These are phyloP conservation scores for Luscinia megarhynchos DNA, from an alignment of 2,797 vertebrate species.

Conservation along the genomic window DNA sequence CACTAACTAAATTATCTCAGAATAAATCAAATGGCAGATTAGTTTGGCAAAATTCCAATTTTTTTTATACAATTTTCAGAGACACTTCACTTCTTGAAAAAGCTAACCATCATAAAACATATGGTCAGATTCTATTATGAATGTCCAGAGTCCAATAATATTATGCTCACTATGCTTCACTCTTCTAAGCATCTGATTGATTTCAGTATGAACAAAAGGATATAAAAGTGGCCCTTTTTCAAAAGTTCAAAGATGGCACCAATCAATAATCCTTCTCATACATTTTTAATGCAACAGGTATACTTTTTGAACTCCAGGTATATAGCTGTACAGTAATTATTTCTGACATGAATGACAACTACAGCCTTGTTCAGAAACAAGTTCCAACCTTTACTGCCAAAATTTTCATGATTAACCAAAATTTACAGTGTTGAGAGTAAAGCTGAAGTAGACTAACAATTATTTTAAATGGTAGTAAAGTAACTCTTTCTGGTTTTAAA, in stretches of 20 bases:
- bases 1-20: neutral
- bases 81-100: neutral
- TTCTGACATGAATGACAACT: neutral
- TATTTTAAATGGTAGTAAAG: neutral
- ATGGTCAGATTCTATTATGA: neutral
- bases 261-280: neutral
- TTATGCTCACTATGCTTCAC: neutral
- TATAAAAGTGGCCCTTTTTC: neutral
- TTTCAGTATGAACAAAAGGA: neutral
- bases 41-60: neutral
- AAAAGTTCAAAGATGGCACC: neutral
- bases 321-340: neutral
- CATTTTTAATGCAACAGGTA: neutral
- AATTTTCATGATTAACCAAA: neutral
- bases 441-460: neutral
- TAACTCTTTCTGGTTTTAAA: neutral
- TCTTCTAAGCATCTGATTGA: neutral
- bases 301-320: neutral
- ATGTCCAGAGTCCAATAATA: neutral
- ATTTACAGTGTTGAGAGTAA: neutral
- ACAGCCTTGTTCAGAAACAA: neutral
- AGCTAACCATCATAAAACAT: neutral
- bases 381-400: neutral
- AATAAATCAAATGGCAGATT: neutral
- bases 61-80: neutral